Conservation (phyloP, 2,113 vertebrate species). For the Ursus arctos region DNA sequence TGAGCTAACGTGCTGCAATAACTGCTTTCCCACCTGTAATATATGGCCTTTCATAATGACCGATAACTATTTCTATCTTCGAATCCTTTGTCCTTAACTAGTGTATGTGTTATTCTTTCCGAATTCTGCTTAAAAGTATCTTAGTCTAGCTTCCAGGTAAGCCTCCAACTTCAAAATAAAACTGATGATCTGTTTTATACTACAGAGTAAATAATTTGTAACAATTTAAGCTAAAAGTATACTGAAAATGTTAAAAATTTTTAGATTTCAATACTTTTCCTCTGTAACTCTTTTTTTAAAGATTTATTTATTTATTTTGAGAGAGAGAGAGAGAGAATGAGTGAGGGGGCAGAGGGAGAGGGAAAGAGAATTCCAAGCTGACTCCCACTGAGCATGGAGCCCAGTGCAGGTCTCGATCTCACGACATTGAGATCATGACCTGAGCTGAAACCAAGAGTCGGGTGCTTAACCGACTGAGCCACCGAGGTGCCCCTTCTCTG, state of each 20-base stretch:
- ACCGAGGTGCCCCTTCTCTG: not conserved
- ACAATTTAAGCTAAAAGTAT: constrained; percentile 21
- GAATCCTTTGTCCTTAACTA: not conserved
- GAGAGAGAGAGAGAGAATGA: not conserved
- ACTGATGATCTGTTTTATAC: constrained; percentile 9
- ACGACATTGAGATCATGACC: not conserved
- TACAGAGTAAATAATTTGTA: not conserved
- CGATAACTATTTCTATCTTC: not conserved
- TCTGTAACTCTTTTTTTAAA: not conserved
- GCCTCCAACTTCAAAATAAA: not conserved
- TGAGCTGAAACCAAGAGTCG: not conserved
- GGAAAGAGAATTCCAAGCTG: not conserved
- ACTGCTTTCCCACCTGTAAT: not conserved
- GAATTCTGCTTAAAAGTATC: constrained; percentile 26
- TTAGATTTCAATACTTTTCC: not conserved
- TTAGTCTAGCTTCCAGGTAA: constrained; percentile 27
- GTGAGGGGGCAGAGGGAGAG: not conserved
- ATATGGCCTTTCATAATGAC: not conserved
- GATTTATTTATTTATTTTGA: not conserved
- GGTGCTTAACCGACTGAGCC: not conserved
- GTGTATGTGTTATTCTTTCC: not conserved
- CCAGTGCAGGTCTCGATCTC: not conserved
- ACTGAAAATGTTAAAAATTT: not conserved
- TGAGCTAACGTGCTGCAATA: not conserved
- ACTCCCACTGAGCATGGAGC: not conserved